Evolutionary conservation across 2,113 vertebrate species (phyloP).

Genomic region (Hylia prasina): DNA sequence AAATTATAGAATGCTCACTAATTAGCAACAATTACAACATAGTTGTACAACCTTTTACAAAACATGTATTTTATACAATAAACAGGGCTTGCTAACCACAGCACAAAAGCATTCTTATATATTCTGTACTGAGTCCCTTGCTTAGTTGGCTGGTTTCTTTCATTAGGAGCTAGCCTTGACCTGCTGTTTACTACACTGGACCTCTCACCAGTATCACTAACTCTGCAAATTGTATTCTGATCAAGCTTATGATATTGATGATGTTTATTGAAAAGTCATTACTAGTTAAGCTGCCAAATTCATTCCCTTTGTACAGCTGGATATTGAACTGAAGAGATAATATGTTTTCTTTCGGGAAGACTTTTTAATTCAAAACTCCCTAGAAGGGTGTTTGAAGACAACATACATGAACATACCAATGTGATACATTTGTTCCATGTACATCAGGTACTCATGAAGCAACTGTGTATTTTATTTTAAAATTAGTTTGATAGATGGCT

Average conservation of each 20-base stretch:
- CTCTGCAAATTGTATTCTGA: not conserved
- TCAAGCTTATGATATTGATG: not conserved
- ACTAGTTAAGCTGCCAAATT: constrained; percentile 6
- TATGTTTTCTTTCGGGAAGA: not conserved
- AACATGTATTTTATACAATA: not conserved
- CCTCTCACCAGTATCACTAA: not conserved
- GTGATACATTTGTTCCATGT: not conserved
- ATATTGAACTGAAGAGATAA: not conserved
- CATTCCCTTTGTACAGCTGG: not conserved
- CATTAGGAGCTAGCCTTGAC: not conserved
- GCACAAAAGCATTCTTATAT: not conserved
- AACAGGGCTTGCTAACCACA: not conserved
- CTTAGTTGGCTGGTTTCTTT: not conserved
- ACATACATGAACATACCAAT: not conserved
- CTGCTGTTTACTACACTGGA: not conserved
- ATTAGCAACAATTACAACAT: not conserved
- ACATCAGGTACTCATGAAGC: constrained; percentile 26
- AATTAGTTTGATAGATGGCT: constrained; percentile 8
- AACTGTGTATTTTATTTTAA: constrained; percentile 25
- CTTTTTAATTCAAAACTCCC: not conserved
- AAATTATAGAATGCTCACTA: not conserved
- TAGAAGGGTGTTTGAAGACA: not conserved
- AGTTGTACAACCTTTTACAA: not conserved
- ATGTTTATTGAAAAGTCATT: not conserved
- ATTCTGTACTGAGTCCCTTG: not conserved